Evolutionary conservation across 2,888 invertebrate species (phyloP), one percentile per base, ranked within the genome.

Genomic region (Eupithecia vulgata): DNA sequence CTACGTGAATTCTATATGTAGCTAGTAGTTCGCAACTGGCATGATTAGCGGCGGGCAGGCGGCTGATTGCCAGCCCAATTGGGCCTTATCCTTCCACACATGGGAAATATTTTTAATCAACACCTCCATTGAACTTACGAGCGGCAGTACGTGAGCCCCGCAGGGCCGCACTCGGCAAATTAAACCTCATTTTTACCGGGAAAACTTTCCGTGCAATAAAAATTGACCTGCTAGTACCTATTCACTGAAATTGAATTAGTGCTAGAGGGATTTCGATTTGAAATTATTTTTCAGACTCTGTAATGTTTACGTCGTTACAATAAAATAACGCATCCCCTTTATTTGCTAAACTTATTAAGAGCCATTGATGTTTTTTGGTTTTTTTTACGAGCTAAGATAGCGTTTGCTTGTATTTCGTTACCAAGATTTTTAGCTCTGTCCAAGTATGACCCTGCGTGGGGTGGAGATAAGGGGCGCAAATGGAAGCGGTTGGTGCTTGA

Each of bases 51-150:
- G 81, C 85, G 84, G 85, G 83, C 84, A 82, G 84, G 89, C 86
- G 90, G 91, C 90, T 94, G 94, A 94, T 94, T 94, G 94, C 93
- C 88, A 87, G 92, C 91, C 93, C 94, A 94, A 94, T 94, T 94
- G 94, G 92, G 93, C 93, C 92, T 93, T 94, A 93, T 92, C 94
- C 94, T 90, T 92, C 91, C 94, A 93, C 94, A 93, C 94, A 94
- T 94, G 94, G 94, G 94, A 94, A 94, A 94, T 95, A 94, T 94
- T 94, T 95, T 95, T 95, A 94, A 94, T 94, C 95, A 95, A 95
- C 94, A 94, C 95, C 94, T 94, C 94, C 94, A 94, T 94, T 94
- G 94, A 94, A 94, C 94, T 95, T 94, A 94, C 94, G 94, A 94
- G 94, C 93, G 92, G 91, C 90, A 91, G 93, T 94, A 94, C 93